phyloP scores from a whole-genome alignment of 2,113 vertebrate species.

The Sakesphorus luctuosus region DNA sequence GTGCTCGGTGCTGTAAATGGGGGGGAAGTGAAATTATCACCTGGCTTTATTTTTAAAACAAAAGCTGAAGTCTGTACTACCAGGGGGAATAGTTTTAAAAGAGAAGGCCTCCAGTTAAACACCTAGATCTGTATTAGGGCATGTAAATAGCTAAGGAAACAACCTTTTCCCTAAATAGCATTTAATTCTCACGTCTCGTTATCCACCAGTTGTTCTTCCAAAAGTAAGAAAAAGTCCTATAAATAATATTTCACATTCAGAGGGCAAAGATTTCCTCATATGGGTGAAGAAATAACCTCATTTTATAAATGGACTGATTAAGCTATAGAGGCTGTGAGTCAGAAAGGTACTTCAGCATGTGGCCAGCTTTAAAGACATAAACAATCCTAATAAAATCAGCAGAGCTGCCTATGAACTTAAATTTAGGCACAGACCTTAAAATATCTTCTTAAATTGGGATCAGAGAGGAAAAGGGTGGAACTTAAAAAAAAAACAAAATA shows the following conservation, averaged over 20 bases:
- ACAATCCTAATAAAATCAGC: conserved; percentile 60
- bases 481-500: not conserved
- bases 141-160: not conserved
- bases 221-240: not conserved
- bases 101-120: not conserved
- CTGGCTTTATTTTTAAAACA: conserved; percentile 13
- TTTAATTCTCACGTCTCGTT: not conserved
- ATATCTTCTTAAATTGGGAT: conserved; percentile 35
- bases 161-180: not conserved
- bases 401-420: conserved; percentile 23
- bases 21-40: not conserved
- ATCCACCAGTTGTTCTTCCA: not conserved
- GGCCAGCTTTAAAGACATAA: conserved; percentile 44
- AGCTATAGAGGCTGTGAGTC: conserved; percentile 51
- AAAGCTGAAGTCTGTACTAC: not conserved
- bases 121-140: not conserved
- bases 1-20: rapidly evolving
- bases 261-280: conserved; percentile 37
- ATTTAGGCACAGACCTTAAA: conserved; percentile 49
- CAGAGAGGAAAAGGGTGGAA: conserved; percentile 10
- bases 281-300: conserved; percentile 25
- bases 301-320: conserved; percentile 51
- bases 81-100: not conserved
- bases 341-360: conserved; percentile 29
- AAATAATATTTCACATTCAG: conserved; percentile 29